Evolutionary conservation across 2,113 vertebrate species (phyloP), one percentile per base, ranked within the genome.

Genomic region (Hyperoodon ampullatus): DNA sequence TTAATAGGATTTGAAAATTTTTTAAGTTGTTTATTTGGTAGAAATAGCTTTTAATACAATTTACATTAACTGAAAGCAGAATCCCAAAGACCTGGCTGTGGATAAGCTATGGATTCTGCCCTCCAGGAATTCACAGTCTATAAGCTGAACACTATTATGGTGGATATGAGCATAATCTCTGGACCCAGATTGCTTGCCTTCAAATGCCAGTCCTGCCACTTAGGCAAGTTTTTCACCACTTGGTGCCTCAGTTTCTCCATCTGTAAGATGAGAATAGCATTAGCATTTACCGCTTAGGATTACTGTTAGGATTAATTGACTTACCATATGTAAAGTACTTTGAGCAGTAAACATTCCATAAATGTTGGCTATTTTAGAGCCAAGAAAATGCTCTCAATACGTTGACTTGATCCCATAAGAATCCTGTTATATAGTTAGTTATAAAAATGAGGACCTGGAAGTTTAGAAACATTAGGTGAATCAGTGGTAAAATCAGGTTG

Each of bases 11-110:
- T 95, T 42, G 13, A 93, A 84, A 72, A 11, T 16, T 13, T 13
- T 60, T 12, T 33, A 65, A 86, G 66, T 74, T 94, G 61, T 68
- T 60, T 89, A 82, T 78, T 86, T 87, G 85, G 35, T n/a, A 95
- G 94, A 71, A 71, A 61, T 89, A 77, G 13, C 55, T 87, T 90
- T 95, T 82, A 72, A 81, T 88, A 75, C 24, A 63, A 70, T 78
- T 96, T 77, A 68, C 15, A n/a, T 19, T 47, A 63, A n/a, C 23
- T 30, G n/a, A 44, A 90, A 70, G 47, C 28, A 93, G 61, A 83
- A 90, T n/a, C 21, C 26, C 19, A 53, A 24, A 68, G 66, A n/a
- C 18, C 61, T 83, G 42, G 47, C 35, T 86, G 30, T 30, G 71
- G 58, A 35, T 72, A 68, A 80, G n/a, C 82, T 63, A 4, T 58